Evolutionary conservation across 2,888 invertebrate genomes (phyloP), one percentile per base, ranked within the genome.

Genomic region (Ormyrus pomaceus): DNA sequence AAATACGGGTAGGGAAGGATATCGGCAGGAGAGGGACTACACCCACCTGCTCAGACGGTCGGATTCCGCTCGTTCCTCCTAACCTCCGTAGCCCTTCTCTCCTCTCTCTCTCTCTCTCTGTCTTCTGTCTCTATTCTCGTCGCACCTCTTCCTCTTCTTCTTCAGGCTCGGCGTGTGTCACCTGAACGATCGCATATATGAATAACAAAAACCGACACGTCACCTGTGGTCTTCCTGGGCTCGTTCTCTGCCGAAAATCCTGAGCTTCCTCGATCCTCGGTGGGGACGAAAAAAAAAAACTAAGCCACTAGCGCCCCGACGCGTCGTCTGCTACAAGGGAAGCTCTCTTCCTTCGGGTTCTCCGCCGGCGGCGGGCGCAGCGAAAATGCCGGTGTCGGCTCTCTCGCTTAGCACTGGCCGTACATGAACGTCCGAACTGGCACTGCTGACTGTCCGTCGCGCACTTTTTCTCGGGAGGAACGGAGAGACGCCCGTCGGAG

Each of bases 11-110:
- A 62, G 46, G 46, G 3, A 13, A 11, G 59, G 48, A 2, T 7
- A n/a, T 46, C 62, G 8, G 56, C 19, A 13, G 55, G 19, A 13
- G 13, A 13, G 64, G 78, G 85, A 84, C 85, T 84, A 86, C 87
- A 88, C 88, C 87, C 87, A 88, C 88, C 88, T 88, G 87, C 82
- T 86, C 82, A 51, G 79, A 83, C 82, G 77, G 83, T 77, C 72
- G 80, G 68, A 71, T 81, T 77, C 81, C 74, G 66, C 64, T 74
- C 59, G 55, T 73, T 69, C 51, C 77, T 78, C 65, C 70, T 73
- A 61, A 74, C 66, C 79, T 79, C 77, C 58, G 66, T n/a, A 4
- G 9, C 6, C 6, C n/a, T 11, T 64, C 53, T 64, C 59, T 62
- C 65, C 50, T 13, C 56, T 65, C 13, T 13, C 13, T 13, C 13